These are phyloP conservation scores for Caenorhabditis sp. DNA, from an alignment of 2,888 invertebrate genomes.

Conservation along the genomic window DNA sequence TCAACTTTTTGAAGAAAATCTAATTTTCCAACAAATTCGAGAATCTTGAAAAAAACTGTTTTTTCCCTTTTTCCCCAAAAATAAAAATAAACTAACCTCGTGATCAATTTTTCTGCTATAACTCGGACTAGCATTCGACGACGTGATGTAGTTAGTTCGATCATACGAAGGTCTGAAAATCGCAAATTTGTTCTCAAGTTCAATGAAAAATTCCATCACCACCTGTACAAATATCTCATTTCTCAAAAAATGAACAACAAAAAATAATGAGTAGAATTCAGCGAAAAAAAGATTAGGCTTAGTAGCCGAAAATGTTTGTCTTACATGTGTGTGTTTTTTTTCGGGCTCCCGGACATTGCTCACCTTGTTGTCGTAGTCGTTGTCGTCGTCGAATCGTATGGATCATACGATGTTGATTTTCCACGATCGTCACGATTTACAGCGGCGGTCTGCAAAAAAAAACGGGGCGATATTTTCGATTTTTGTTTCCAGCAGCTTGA, in stretches of 20 bases:
- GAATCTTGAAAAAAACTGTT: too few relatives aligned
- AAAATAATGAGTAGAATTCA: slow-evolving; percentile 14
- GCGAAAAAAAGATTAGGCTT: slow-evolving; percentile 5
- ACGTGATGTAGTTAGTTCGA: slow-evolving; percentile 21
- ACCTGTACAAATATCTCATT: slow-evolving; percentile 37
- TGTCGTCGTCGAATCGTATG: slow-evolving; percentile 30
- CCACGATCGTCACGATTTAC: slow-evolving; percentile 50
- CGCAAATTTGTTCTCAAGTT: too few relatives aligned
- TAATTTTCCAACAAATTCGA: too few relatives aligned
- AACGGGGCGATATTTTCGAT: background rate
- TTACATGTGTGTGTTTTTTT: background rate
- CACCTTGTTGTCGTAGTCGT: slow-evolving; percentile 6
- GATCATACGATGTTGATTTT: slow-evolving; percentile 43
- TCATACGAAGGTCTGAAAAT: slow-evolving; percentile 36
- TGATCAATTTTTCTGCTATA: slow-evolving; percentile 54
- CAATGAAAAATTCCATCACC: background rate
- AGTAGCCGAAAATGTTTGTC: background rate
- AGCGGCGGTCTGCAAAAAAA: slow-evolving; percentile 48
- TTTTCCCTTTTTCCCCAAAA: too few relatives aligned
- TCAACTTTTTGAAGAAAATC: too few relatives aligned
- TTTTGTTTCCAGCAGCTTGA: too few relatives aligned
- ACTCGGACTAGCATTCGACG: slow-evolving; percentile 47
- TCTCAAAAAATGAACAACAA: background rate
- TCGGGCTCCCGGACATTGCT: background rate
- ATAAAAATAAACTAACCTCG: slow-evolving; percentile 47